Evolutionary conservation across 2,113 vertebrate genomes (phyloP), one percentile per base, ranked within the genome.

Genomic region (Gymnocephalus cernua): DNA sequence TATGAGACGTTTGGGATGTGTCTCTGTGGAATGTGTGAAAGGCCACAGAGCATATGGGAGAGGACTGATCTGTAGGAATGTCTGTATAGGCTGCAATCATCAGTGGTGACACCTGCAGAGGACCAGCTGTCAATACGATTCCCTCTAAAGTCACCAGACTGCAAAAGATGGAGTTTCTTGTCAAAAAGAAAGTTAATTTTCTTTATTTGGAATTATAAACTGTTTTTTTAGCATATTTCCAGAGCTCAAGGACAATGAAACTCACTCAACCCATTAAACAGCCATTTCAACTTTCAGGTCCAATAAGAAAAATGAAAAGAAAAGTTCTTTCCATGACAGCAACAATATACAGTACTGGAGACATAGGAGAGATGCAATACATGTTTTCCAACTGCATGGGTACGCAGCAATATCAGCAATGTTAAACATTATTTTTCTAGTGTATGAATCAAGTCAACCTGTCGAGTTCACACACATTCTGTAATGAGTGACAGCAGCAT

Each of bases 1-100:
- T 77, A 19, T 53, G 75, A 70, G 80, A 84, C 70, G 10, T 59
- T 27, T 19, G 57, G 62, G 63, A 75, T 86, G 78, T 72, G 77
- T 71, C 80, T 84, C 25, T 83, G 45, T 47, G 82, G 84, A 84
- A 75, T 83, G 67, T 87, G 65, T 35, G 61, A 83, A 61, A 61
- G 61, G 54, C 71, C 66, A 48, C 62, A 67, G 70, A 77, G 45
- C 59, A 47, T 38, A 9, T 61, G 12, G 74, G 83, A 79, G 32
- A 74, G 23, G 29, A 45, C 77, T 6, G 66, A 56, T 78, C 72
- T 23, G 19, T 25, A 54, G 71, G 57, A 79, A 74, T 80, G 84
- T 41, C 9, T 11, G 38, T 79, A 69, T 45, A n/a, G 71, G 62
- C 75, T 63, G 35, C 9, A 21, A 21, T 74, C 77, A 71, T 81